These are phyloP conservation scores for Drosophila athabasca DNA, from an alignment of 1,140 invertebrate species.

Conservation along the genomic window DNA sequence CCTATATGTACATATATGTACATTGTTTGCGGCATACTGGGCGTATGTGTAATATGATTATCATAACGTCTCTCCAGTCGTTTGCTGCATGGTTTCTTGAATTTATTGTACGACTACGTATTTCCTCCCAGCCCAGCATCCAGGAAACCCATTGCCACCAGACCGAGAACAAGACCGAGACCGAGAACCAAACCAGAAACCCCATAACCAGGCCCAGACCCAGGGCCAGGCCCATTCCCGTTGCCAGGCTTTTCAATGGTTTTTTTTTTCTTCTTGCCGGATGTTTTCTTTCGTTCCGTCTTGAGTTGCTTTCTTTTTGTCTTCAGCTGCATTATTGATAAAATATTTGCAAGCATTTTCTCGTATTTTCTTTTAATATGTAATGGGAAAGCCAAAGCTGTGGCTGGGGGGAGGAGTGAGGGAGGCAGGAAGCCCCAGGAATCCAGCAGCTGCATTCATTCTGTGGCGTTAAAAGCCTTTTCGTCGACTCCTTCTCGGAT, in stretches of 20 bases:
- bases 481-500: slow-evolving; percentile 13
- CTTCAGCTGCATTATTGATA: slow-evolving; percentile 62
- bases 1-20: slow-evolving; percentile 1
- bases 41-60: slow-evolving; percentile 74
- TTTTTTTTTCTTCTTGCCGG: neutral
- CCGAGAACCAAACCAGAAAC: neutral
- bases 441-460: slow-evolving; percentile 46
- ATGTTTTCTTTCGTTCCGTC: slow-evolving; percentile 28
- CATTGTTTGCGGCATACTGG: slow-evolving; percentile 16
- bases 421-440: slow-evolving; percentile 7
- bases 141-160: slow-evolving; percentile 33
- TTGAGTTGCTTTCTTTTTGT: slow-evolving; percentile 27
- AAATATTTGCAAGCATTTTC: slow-evolving; percentile 66
- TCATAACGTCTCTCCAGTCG: slow-evolving; percentile 46
- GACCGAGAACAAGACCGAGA: slow-evolving; percentile 1
- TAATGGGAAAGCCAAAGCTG: slow-evolving; percentile 12
- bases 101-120: slow-evolving; percentile 47
- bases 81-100: slow-evolving; percentile 39
- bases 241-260: slow-evolving; percentile 1
- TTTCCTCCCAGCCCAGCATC: slow-evolving; percentile 4
- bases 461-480: slow-evolving; percentile 60
- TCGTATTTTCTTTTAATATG: slow-evolving; percentile 66
- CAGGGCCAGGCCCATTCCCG: too few relatives aligned
- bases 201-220: too few relatives aligned
- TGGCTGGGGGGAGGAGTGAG: too few relatives aligned